These are phyloP conservation scores for Podargus strigoides DNA, from an alignment of 2,797 vertebrate species.

Conservation along the genomic window DNA sequence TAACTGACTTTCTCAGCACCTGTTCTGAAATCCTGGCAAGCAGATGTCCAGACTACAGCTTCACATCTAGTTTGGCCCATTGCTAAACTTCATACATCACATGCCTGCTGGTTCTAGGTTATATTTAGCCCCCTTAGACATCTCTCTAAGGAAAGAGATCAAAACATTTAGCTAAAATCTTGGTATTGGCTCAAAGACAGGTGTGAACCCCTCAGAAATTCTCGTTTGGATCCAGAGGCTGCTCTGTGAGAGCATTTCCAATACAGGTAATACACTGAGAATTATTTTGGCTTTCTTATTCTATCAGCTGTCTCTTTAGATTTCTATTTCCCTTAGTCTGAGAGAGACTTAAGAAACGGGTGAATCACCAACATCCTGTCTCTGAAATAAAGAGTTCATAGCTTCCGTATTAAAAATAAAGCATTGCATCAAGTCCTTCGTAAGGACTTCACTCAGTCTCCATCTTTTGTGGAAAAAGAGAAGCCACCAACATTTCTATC, in stretches of 20 bases:
- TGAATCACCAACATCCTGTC: background rate
- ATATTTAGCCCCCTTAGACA: background rate
- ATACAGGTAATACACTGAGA: background rate
- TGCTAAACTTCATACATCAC: background rate
- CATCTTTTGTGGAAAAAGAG: background rate
- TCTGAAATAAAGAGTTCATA: background rate
- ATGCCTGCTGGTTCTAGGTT: rapidly evolving
- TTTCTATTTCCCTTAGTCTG: background rate
- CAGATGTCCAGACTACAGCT: background rate
- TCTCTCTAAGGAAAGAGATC: background rate
- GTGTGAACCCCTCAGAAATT: background rate
- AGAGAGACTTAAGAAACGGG: background rate
- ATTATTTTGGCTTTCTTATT: background rate
- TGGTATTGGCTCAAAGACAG: background rate
- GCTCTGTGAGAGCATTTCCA: background rate
- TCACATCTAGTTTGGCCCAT: background rate
- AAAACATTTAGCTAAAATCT: background rate
- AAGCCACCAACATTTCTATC: background rate
- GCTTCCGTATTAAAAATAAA: background rate
- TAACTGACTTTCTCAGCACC: background rate
- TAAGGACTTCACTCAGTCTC: background rate
- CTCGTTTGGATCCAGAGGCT: background rate
- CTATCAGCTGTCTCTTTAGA: background rate
- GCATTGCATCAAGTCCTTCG: background rate
- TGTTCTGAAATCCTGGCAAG: background rate